Evolutionary conservation across 2,113 vertebrate genomes (phyloP).

Genomic region (Aleadryas rufinucha): DNA sequence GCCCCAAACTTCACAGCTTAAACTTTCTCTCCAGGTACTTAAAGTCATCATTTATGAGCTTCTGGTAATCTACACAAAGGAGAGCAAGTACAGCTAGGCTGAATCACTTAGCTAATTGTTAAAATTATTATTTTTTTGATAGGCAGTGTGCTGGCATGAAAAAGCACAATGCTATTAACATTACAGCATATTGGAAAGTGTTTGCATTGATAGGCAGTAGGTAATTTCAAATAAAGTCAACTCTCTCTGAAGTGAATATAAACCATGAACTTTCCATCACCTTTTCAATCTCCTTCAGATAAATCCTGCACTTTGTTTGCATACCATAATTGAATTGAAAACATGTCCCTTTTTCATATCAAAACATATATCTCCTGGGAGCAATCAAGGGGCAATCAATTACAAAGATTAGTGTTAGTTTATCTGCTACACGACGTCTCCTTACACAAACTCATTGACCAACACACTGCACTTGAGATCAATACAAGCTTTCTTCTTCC

Average conservation of each 20-base stretch:
- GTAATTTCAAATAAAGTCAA: background rate
- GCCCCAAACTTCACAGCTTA: background rate
- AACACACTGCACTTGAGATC: background rate
- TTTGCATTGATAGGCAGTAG: background rate
- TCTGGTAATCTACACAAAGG: background rate
- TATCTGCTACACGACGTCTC: background rate
- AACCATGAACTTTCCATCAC: background rate
- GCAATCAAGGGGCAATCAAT: background rate
- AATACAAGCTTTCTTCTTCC: background rate
- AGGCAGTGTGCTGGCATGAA: background rate
- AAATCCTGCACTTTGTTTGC: background rate
- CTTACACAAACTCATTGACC: background rate
- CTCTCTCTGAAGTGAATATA: background rate
- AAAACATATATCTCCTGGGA: background rate
- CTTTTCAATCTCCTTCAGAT: background rate
- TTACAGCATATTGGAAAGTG: background rate
- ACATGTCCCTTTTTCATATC: background rate
- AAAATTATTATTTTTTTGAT: background rate
- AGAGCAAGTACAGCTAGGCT: background rate
- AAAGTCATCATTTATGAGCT: background rate
- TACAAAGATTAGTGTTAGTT: background rate
- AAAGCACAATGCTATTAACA: background rate
- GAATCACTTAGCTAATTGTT: background rate
- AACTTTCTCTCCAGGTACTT: background rate
- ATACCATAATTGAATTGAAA: background rate